Base-by-base conservation (phyloP, 1,140 invertebrate genomes). In the Chymomyza costata region DNA sequence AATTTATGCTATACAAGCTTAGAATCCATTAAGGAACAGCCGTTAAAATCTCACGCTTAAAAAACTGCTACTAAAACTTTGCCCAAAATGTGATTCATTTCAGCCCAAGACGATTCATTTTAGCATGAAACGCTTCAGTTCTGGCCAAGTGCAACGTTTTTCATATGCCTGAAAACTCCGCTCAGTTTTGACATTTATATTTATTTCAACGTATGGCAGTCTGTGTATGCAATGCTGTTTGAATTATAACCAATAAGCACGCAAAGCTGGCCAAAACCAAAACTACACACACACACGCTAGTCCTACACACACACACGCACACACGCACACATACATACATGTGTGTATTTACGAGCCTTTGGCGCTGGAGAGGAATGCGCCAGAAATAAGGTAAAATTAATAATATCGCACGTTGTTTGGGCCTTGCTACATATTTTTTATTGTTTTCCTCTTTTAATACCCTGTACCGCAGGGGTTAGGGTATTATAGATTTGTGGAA, bases 131-230 rank as follows among this genome's bases (percentile, higher is more conserved):
- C n/a, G n/a, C n/a, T n/a, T n/a, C n/a, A n/a, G n/a, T n/a, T 49
- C 35, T 54, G 56, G 38, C 49, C 48, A 51, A 73, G 53, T 73
- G 63, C 68, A 73, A 39, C 43, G 43, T 46, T 43, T 54, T 31
- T 40, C 40, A 65, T 60, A 60, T 51, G 56, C 55, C 50, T 64
- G 53, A 76, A 74, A 74, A 68, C 57, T 76, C 61, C 57, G 56
- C 71, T 78, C 73, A 80, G 73, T 80, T 80, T 80, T 80, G 73
- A 80, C 73, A 73, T 80, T 80, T 80, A 80, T 80, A 80, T 80
- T 80, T 80, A 80, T 80, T 80, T 80, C 73, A 80, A 80, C 73
- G 73, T 80, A 59, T 73, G 52, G 52, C 54, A 50, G 48, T 40
- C 64, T 52, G 63, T 58, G 58, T 61, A 55, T 38, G 63, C 71